Base-by-base conservation (phyloP, 2,113 vertebrate species). In the Zosterops pallidus region DNA sequence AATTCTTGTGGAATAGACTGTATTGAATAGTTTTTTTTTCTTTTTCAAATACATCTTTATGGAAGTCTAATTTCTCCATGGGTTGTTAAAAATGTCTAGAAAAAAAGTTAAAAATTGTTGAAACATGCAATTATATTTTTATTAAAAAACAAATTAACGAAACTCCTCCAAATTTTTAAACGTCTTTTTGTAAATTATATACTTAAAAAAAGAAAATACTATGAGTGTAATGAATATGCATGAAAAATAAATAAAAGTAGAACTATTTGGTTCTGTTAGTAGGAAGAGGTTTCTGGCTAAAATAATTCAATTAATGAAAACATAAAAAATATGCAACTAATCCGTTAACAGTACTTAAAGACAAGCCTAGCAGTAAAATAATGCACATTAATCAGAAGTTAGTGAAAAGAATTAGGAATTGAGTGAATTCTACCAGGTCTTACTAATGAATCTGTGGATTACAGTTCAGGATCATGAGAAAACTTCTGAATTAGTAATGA, bases 111-210 rank as follows among this genome's bases (percentile, higher is more conserved):
- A 11, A 21, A 57, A 5, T 33, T 50, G 14, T 15, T 90, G 55
- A 70, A 76, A 56, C 1, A 17, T 17, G 12, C 12, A 57, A 9
- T 53, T 53, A 14, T 24, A 42, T 29, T 56, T 88, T 70, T 12
- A 24, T 19, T 29, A 12, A 15, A 6, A 22, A 46, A 46, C 5
- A 42, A 57, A 17, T 41, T 29, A 23, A 0, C 4, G 21, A 67
- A 42, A 3, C 3, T 8, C 3, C 2, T 5, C 8, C 15, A 57
- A 50, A 13, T 1, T 15, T 52, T 80, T 42, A 6, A 8, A 5
- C 18, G 10, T 3, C n/a, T 78, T 83, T 72, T 72, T 44, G 8
- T 13, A 28, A 55, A 76, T 6, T 0, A 44, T 55, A 4, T 23
- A 41, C 3, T 28, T 29, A 2, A 15, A 56, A 31, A 42, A 57